Base-by-base conservation (phyloP, 1,140 invertebrate species). In the Micrasema minimum region DNA sequence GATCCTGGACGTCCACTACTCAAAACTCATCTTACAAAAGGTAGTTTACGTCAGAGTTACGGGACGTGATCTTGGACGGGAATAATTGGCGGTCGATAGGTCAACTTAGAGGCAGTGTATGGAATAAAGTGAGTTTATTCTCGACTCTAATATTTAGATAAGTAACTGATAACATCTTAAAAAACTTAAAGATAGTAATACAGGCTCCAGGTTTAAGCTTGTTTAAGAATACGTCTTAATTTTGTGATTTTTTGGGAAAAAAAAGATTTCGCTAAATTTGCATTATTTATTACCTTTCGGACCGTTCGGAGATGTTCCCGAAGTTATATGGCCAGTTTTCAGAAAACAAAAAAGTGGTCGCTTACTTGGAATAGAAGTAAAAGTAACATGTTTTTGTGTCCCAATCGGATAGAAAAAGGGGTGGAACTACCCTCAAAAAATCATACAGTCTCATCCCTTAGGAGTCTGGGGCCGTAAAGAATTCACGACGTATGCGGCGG, bases 381-480 rank as follows among this genome's bases (percentile, higher is more conserved):
- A 61, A 70, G 43, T 67, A 66, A 71, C 62, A 57, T 70, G 64
- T 70, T 74, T 73, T 71, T 67, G 72, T 74, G 57, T 66, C 72
- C 68, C 68, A 71, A 74, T 74, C 72, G 72, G 71, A 74, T 73
- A 53, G 72, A 66, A 74, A 74, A 74, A 70, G 35, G 64, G 48
- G 48, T 46, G 46, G 65, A 66, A 45, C 23, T 59, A 74, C 66
- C 72, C 59, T 73, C 66, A 65, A 59, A 59, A 69, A 69, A 73
- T 73, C 72, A 73, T 73, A 69, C 46, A 74, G 72, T 62, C 72
- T 66, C 66, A 62, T 70, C 68, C 72, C 67, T 9, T 16, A 14
- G 68, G 72, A 45, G 64, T 43, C 20, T 48, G 16, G 26, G n/a
- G 53, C 68, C 68, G 53, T 67, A 74, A 74, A 74, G 59, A 70